Conservation (phyloP, 2,113 vertebrate species). For the Donacobius atricapilla region DNA sequence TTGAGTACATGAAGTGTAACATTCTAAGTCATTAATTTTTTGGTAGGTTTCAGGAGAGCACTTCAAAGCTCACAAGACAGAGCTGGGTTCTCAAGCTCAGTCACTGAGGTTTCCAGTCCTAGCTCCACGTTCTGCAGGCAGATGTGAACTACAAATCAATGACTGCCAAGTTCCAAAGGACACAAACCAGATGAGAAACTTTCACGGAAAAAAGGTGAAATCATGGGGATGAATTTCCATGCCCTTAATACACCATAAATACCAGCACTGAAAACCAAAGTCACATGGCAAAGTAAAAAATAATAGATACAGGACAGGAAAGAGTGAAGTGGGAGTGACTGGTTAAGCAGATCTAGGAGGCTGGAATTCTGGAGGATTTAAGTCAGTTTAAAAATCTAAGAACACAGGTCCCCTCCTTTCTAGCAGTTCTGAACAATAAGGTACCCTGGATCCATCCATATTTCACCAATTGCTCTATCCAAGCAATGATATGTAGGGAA, state of each 20-base stretch:
- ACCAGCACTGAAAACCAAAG: neutral
- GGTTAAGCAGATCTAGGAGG: neutral
- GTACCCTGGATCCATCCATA: neutral
- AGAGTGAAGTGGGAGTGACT: neutral
- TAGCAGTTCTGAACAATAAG: neutral
- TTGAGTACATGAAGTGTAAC: neutral
- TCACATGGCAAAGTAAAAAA: neutral
- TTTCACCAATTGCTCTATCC: neutral
- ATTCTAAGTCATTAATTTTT: neutral
- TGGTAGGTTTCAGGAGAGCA: neutral
- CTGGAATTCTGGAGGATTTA: neutral
- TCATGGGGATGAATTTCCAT: neutral
- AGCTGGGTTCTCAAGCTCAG: neutral
- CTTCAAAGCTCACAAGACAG: neutral
- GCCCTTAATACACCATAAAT: neutral
- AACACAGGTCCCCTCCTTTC: neutral
- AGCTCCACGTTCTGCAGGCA: neutral
- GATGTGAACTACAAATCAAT: neutral
- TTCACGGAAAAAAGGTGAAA: neutral
- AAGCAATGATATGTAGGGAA: neutral
- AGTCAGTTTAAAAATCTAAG: neutral
- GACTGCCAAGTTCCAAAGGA: neutral
- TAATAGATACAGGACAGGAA: neutral
- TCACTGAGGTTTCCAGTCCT: neutral
- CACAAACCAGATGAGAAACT: neutral